Evolutionary conservation across 2,797 vertebrate species (phyloP).

Genomic region (Yasuhikotakia modesta): DNA sequence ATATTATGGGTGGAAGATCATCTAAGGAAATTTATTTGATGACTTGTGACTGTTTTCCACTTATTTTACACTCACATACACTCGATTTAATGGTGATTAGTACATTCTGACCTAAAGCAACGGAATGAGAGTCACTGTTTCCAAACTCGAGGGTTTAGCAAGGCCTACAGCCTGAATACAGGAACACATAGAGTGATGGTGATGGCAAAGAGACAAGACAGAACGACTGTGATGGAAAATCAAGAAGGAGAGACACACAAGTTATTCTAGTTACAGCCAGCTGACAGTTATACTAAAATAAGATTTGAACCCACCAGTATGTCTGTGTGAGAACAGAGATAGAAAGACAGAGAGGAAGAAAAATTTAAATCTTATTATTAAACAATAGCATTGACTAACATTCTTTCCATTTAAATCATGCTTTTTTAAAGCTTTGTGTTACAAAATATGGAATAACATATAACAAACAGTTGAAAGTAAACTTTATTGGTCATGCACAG

Average conservation of each 20-base stretch:
- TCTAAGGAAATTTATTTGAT: neutral
- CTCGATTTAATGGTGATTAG: neutral
- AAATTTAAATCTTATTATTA: neutral
- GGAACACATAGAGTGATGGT: neutral
- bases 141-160: conserved; percentile 6
- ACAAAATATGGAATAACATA: neutral
- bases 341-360: neutral
- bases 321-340: conserved; percentile 49
- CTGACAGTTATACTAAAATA: conserved; percentile 75
- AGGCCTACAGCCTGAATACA: conserved; percentile 17
- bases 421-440: neutral
- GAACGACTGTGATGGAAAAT: conserved; percentile 53
- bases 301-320: conserved; percentile 63
- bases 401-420: neutral
- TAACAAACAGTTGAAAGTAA: conserved; percentile 41
- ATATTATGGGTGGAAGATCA: conserved; percentile 2
- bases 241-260: conserved; percentile 43
- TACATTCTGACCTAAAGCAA: conserved; percentile 1
- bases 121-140: neutral
- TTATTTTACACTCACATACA: conserved; percentile 27
- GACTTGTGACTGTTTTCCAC: neutral
- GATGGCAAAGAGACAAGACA: conserved; percentile 21
- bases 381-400: neutral
- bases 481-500: conserved; percentile 72
- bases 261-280: conserved; percentile 79